Conservation (phyloP, 1,140 invertebrate species). For the Brachionus koreanus region DNA sequence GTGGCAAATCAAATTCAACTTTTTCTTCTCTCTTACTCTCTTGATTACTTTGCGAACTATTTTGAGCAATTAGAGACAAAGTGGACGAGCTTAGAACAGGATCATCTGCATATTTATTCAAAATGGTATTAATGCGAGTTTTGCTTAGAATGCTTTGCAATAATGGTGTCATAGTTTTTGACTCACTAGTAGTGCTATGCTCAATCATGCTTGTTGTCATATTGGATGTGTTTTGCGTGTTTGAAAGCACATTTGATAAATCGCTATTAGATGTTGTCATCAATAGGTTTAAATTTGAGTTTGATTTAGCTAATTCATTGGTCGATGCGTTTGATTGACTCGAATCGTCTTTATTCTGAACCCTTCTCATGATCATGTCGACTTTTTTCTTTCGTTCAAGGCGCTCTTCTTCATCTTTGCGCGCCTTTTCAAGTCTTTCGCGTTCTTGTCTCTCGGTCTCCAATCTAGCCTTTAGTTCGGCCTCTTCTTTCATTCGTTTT, state of each 20-base stretch:
- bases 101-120: constrained; percentile 42
- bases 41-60: background rate
- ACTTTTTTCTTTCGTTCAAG: constrained; percentile 24
- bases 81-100: constrained; percentile 42
- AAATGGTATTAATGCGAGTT: constrained; percentile 33
- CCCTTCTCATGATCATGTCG: constrained; percentile 42
- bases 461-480: constrained; percentile 11
- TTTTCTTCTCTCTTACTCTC: background rate
- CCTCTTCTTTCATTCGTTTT: constrained; percentile 27
- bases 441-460: background rate
- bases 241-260: background rate
- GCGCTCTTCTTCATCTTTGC: constrained; percentile 42
- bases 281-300: constrained; percentile 5
- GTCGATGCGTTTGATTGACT: background rate
- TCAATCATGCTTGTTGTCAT: constrained; percentile 43
- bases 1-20: background rate
- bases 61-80: constrained; percentile 31
- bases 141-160: constrained; percentile 42
- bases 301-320: background rate
- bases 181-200: background rate
- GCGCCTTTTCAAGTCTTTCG: constrained; percentile 1
- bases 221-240: background rate
- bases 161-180: constrained; percentile 34
- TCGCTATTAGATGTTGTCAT: constrained; percentile 29
- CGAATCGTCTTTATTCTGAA: constrained; percentile 36